Conservation (phyloP, 2,113 vertebrate species). For the Hydrochoerus hydrochaeris region DNA sequence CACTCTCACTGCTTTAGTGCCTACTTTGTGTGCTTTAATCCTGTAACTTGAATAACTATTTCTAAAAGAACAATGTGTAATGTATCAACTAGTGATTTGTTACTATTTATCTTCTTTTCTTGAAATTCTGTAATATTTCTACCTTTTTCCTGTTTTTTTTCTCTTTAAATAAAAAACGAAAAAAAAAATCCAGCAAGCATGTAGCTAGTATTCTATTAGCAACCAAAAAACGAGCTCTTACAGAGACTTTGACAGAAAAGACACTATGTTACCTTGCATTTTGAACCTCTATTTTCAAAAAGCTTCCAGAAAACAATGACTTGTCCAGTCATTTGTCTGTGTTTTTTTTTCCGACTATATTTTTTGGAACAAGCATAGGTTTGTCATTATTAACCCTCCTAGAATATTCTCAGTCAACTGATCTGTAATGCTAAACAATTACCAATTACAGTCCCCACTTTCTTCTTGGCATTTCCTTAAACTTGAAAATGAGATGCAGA, state of each 20-base stretch:
- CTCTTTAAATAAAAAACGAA: too few species aligned
- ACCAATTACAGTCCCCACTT: background rate
- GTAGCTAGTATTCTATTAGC: background rate
- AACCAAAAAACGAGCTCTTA: constrained; percentile 26
- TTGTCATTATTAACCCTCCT: background rate
- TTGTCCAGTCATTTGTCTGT: background rate
- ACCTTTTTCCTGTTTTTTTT: too few species aligned
- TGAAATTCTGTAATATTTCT: too few species aligned
- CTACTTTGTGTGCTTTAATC: too few species aligned
- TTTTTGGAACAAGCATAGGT: background rate
- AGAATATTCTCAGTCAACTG: background rate
- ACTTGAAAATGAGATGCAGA: background rate
- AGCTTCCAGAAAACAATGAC: constrained; percentile 70
- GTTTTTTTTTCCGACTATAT: background rate
- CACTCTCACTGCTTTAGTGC: too few species aligned
- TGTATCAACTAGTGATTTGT: too few species aligned
- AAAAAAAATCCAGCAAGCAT: too few species aligned
- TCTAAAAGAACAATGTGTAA: too few species aligned
- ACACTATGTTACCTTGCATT: background rate
- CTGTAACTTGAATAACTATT: too few species aligned
- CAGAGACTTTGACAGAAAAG: background rate
- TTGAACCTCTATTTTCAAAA: constrained; percentile 74
- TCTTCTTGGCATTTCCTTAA: background rate
- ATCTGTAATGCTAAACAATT: background rate
- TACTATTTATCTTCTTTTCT: too few species aligned